Evolutionary conservation across 2,113 vertebrate species (phyloP).

Genomic region (Oceanites oceanicus): DNA sequence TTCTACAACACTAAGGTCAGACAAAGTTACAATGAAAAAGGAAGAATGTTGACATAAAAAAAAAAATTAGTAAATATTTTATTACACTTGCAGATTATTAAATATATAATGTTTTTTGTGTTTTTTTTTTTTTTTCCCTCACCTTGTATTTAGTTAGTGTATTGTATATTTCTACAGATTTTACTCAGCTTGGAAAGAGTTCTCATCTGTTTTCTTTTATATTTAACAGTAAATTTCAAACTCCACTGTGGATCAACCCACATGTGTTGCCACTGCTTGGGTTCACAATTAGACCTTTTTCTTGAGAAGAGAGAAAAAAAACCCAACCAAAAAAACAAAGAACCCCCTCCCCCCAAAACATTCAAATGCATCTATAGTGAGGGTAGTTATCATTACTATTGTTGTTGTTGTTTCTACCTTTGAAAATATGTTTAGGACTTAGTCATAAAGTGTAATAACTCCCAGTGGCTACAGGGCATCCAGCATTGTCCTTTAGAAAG

Average conservation of each 20-base stretch:
- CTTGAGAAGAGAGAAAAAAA: not conserved
- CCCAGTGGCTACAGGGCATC: not conserved
- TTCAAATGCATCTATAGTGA: not conserved
- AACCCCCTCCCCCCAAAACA: not conserved
- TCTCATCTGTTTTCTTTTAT: not conserved
- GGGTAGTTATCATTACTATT: not conserved
- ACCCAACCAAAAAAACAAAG: not conserved
- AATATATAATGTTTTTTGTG: not conserved
- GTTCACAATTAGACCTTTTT: not conserved
- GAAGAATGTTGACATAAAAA: not conserved
- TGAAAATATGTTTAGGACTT: not conserved
- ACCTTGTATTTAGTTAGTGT: not conserved
- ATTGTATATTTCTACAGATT: not conserved
- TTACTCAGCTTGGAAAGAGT: not conserved
- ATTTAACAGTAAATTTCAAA: not conserved
- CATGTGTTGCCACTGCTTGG: accelerated
- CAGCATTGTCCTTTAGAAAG: not conserved
- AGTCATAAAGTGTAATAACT: not conserved
- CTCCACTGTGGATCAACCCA: not conserved
- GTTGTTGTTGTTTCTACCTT: not conserved
- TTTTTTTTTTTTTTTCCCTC: not conserved
- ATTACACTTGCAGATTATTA: not conserved
- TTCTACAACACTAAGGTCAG: not conserved
- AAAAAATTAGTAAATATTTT: not conserved
- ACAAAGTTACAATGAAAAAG: not conserved